These are phyloP conservation scores for Stichodactyla helianthus DNA, from an alignment of 64 coral and sea anemone genomes.

Conservation along the genomic window DNA sequence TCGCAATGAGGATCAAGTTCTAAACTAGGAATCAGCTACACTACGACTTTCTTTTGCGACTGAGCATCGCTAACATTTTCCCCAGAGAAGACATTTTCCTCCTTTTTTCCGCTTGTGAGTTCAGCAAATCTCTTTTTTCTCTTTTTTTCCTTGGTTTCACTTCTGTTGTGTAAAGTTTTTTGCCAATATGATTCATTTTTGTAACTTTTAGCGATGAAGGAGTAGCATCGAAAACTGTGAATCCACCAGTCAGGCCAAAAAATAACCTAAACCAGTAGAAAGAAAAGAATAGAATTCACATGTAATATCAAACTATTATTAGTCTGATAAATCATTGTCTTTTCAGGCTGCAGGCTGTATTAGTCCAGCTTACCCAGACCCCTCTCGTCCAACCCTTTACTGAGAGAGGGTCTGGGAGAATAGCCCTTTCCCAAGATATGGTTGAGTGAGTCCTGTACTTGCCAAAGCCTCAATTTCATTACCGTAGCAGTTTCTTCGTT, in stretches of 20 bases:
- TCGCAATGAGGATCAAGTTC: too few relatives aligned
- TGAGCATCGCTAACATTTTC: not conserved
- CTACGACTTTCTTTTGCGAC: not conserved
- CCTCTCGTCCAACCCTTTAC: too few relatives aligned
- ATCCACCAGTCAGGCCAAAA: constrained; percentile 25
- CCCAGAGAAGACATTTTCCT: not conserved
- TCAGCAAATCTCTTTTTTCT: not conserved
- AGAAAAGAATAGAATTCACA: not conserved
- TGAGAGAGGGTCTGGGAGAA: too few relatives aligned
- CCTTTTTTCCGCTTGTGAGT: not conserved
- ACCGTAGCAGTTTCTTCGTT: too few relatives aligned
- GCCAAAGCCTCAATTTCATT: too few relatives aligned
- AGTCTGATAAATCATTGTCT: too few relatives aligned
- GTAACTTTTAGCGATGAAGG: constrained; percentile 19
- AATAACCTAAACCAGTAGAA: constrained; percentile 13
- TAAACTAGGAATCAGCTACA: too few relatives aligned
- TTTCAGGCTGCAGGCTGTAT: too few relatives aligned
- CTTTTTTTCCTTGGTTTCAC: constrained; percentile 15
- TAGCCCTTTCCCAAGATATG: too few relatives aligned
- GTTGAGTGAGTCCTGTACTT: too few relatives aligned
- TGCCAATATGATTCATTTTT: constrained; percentile 23
- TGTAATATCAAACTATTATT: too few relatives aligned
- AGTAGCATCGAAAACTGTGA: constrained; percentile 40
- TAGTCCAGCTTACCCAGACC: too few relatives aligned
- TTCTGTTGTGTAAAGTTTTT: constrained; percentile 6